A percentile compares a stretch with the other conserved stretches of the same genome.
These are phyloP conservation scores for Glossophaga mutica DNA, from an alignment of 2,797 vertebrate species.

Conservation along the genomic window DNA sequence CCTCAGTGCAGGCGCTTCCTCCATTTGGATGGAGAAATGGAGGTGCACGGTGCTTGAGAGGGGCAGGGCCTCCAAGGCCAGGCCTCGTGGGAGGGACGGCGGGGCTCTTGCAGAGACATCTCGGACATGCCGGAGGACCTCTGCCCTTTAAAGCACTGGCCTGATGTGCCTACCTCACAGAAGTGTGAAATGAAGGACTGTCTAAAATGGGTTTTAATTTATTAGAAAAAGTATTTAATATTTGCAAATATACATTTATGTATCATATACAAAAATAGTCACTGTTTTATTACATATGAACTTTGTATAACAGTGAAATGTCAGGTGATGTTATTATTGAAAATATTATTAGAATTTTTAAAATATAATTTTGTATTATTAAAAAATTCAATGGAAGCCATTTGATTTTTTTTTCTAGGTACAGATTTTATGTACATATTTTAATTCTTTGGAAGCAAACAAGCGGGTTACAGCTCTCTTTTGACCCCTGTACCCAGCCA, in stretches of 20 bases:
- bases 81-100: too few relatives aligned
- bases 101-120: too few relatives aligned
- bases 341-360: not conserved
- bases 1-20: fast-evolving
- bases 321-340: not conserved
- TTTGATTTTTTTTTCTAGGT: not conserved
- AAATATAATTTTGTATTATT: not conserved
- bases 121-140: not conserved
- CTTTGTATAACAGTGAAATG: not conserved
- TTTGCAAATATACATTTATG: not conserved
- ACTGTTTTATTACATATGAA: not conserved
- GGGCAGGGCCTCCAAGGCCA: too few relatives aligned
- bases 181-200: not conserved
- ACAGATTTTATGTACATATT: not conserved
- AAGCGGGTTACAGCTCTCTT: not conserved
- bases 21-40: not conserved
- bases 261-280: not conserved
- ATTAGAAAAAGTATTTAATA: not conserved
- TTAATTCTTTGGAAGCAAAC: not conserved
- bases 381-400: not conserved
- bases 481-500: not conserved
- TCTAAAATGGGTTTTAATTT: not conserved
- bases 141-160: not conserved
- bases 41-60: not conserved
- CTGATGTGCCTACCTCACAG: not conserved